A percentile compares a stretch with the other conserved stretches of the same genome.
phyloP scores from a whole-genome alignment of 2,888 invertebrate species.

The Morpho deidamia region DNA sequence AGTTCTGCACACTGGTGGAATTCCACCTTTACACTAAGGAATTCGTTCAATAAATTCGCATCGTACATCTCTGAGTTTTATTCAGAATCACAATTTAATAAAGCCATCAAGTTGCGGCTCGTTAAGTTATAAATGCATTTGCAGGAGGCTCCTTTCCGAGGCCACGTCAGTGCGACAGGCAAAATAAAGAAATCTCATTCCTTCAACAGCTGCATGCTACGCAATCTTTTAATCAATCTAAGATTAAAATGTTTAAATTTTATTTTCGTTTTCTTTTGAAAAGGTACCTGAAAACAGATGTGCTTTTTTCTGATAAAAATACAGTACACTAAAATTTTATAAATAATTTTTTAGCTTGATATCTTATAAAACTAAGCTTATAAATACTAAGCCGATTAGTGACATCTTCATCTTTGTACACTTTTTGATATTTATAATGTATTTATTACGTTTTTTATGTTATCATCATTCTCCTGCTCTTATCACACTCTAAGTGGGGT shows the following conservation, averaged over 20 bases:
- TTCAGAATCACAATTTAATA: slow-evolving; percentile 42
- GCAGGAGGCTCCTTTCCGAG: not conserved
- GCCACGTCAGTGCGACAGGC: slow-evolving; percentile 45
- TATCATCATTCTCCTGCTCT: too few relatives aligned
- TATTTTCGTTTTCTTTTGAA: not conserved
- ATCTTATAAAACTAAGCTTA: too few relatives aligned
- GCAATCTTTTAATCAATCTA: slow-evolving; percentile 39
- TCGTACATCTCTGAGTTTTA: slow-evolving; percentile 3
- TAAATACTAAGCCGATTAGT: too few relatives aligned
- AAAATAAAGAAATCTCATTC: slow-evolving; percentile 48
- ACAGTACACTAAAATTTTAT: too few relatives aligned
- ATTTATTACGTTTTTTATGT: too few relatives aligned
- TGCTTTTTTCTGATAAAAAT: too few relatives aligned
- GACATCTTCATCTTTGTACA: too few relatives aligned
- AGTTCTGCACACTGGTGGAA: too few relatives aligned
- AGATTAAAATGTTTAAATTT: slow-evolving; percentile 10
- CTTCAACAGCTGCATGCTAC: slow-evolving; percentile 38
- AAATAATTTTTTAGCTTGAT: too few relatives aligned
- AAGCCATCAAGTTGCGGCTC: slow-evolving; percentile 50
- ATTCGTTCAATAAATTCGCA: not conserved
- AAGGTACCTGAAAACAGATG: not conserved
- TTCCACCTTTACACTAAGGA: too few relatives aligned
- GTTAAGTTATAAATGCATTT: slow-evolving; percentile 37
- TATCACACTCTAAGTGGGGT: too few relatives aligned
- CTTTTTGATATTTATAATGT: too few relatives aligned